Base-by-base conservation (phyloP, 2,797 vertebrate species). In the Capromys pilorides region DNA sequence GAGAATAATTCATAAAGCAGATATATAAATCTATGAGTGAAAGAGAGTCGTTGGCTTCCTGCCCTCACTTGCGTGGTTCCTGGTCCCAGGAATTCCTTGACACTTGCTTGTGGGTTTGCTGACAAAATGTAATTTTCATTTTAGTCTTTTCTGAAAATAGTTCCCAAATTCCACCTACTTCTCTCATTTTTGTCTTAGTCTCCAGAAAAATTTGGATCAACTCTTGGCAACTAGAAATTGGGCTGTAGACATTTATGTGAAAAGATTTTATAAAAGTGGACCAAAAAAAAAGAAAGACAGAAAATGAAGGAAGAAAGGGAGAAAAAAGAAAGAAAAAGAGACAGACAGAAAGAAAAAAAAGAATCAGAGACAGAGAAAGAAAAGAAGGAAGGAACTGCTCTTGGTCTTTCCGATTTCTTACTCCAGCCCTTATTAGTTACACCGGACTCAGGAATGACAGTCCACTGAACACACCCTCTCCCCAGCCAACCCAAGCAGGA, bases 101-200 rank as follows among this genome's bases (percentile, higher is more conserved):
- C 8, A 36, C 16, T 86, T 91, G 22, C n/a, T 61, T 91, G 28
- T 57, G 51, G 64, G 19, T 67, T 82, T 81, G 66, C 9, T 26
- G 16, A 75, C 16, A 84, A 2, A 71, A 86, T 71, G 88, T 73
- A 71, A 75, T 69, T 95, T 95, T 75, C 19, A n/a, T 45, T 79
- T 5, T 18, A 59, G 18, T 59, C 39, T 10, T 75, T 21, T n/a
- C 39, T 88, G 59, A 81, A 84, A 82, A 88, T 24, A 26, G 4
- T n/a, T 79, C 10, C 57, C 59, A 18, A 86, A 85, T 73, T 64
- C 14, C 33, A 78, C 16, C 57, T 66, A 59, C 8, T 87, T 91
- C 28, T 11, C 28, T 82, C 64, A 66, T 33, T 66, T 66, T 66
- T 66, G 28, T 45, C 69, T 67, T 28, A 85, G 1, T 22, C 0